These are phyloP conservation scores for Zoanthus sociatus DNA, from an alignment of 92 coral and sea anemone species.

Conservation along the genomic window DNA sequence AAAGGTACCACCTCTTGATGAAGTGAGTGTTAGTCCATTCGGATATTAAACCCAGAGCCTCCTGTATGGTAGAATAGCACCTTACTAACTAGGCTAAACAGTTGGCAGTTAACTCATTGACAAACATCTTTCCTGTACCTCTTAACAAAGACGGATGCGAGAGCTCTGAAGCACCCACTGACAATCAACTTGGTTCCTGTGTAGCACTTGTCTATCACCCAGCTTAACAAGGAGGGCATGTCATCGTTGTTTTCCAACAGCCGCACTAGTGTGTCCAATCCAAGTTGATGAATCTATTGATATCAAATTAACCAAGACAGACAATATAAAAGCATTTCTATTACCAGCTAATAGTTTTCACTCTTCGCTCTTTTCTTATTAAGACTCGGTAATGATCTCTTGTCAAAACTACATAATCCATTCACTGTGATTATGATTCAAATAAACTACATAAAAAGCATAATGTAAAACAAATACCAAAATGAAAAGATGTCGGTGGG, in stretches of 20 bases:
- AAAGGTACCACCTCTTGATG: too few species aligned
- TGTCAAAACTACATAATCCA: too few species aligned
- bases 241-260: conserved; percentile 86
- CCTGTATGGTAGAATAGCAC: too few species aligned
- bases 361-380: too few species aligned
- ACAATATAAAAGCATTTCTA: not conserved
- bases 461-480: too few species aligned
- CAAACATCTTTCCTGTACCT: conserved; percentile 58
- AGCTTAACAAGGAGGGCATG: conserved; percentile 86
- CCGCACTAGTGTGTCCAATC: conserved; percentile 86
- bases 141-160: conserved; percentile 85
- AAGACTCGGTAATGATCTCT: too few species aligned
- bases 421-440: too few species aligned
- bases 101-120: not conserved
- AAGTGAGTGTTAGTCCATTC: too few species aligned
- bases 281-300: conserved; percentile 86
- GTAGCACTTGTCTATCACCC: conserved; percentile 99
- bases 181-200: conserved; percentile 90
- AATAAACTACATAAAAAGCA: too few species aligned
- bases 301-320: not conserved
- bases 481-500: too few species aligned
- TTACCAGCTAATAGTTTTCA: not conserved
- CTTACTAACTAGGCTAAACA: too few species aligned
- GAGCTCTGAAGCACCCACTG: conserved; percentile 93
- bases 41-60: not conserved